Base-by-base conservation (phyloP, 2,113 vertebrate genomes). In the Corythornis cristatus region DNA sequence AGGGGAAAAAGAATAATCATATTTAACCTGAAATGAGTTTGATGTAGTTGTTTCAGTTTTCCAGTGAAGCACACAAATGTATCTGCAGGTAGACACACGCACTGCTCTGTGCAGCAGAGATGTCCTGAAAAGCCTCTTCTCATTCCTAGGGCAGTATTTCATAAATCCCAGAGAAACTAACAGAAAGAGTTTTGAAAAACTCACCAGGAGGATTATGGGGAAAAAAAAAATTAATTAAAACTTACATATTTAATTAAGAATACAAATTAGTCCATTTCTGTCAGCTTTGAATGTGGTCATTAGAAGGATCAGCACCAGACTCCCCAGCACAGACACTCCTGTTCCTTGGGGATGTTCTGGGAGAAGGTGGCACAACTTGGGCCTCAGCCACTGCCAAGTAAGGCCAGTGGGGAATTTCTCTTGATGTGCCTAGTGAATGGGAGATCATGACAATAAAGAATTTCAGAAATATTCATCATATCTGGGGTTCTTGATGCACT, bases 191-290 rank as follows among this genome's bases (percentile, higher is more conserved):
- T 80, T 60, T 43, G 37, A 53, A 93, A 77, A 88, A 71, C 51
- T 85, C 25, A 61, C 28, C 15, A 56, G 51, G 17, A 93, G n/a
- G 25, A n/a, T 78, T 50, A 50, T 23, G 22, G 10, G 11, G 25
- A 22, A 48, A 67, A 37, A 37, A 37, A 37, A 37, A 82, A 90
- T 82, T 83, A 76, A 95, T 83, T 83, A 42, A 90, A 93, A 67
- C 25, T 2, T 45, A 79, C 23, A 45, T 11, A 89, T 54, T 5
- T 2, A 54, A 33, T 85, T 89, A 84, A 93, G 91, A 91, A 83
- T 89, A 85, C 17, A 85, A 68, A 83, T 46, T 66, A 28, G 25
- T 25, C 26, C 29, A 58, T 89, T 93, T 79, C 78, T 94, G 42
- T 85, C 73, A 79, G 51, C 50, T 76, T 72, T 0, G 0, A 66